Conservation (phyloP, 1,140 invertebrate genomes). For the Drosophila varians region DNA sequence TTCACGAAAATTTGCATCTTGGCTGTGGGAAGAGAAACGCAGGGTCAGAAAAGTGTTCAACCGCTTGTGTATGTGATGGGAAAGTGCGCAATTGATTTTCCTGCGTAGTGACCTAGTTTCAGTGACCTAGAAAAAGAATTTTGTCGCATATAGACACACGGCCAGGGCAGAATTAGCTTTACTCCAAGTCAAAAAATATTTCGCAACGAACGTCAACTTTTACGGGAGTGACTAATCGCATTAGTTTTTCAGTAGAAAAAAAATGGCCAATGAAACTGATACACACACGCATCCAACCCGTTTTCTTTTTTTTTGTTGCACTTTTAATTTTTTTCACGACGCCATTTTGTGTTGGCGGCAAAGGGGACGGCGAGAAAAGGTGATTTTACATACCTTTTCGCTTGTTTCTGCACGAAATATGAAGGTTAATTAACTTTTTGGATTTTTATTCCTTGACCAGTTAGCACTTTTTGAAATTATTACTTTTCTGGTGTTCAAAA, state of each 20-base stretch:
- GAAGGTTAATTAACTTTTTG: slow-evolving; percentile 4
- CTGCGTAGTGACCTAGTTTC: slow-evolving; percentile 45
- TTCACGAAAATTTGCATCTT: slow-evolving; percentile 92
- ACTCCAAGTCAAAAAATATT: not conserved
- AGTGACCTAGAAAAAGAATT: slow-evolving; percentile 21
- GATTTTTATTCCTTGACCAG: not conserved
- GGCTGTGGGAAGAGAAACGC: not conserved
- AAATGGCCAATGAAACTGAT: slow-evolving; percentile 1
- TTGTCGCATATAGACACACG: slow-evolving; percentile 24
- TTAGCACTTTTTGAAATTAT: slow-evolving; percentile 31
- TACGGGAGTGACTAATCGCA: slow-evolving; percentile 27
- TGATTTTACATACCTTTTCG: slow-evolving; percentile 30
- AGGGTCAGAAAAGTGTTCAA: not conserved
- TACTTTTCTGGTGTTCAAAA: slow-evolving; percentile 27
- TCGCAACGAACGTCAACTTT: slow-evolving; percentile 14
- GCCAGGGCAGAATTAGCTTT: not conserved
- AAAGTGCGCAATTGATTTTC: slow-evolving; percentile 37
- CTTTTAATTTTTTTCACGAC: slow-evolving; percentile 11
- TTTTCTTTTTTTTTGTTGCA: slow-evolving; percentile 26
- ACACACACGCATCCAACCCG: slow-evolving; percentile 2
- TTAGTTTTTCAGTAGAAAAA: not conserved
- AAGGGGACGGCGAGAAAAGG: not conserved
- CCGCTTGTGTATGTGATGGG: not conserved
- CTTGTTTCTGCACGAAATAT: slow-evolving; percentile 12
- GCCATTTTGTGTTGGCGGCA: slow-evolving; percentile 31